phyloP scores from a whole-genome alignment of 2,113 vertebrate genomes.

The Myiagra hebetior region DNA sequence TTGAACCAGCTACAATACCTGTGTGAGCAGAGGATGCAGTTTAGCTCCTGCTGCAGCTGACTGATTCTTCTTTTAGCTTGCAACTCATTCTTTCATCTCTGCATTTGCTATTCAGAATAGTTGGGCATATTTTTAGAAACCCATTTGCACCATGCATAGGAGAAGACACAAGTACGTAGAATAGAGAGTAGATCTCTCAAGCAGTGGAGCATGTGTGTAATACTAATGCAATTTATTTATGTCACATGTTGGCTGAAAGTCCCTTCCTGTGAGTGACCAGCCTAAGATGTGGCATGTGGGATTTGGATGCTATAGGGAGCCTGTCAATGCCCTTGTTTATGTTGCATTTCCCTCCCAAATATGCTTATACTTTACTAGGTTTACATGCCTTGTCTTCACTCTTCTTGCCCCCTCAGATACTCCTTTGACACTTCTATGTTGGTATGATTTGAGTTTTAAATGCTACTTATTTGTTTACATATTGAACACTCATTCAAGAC shows the following conservation, averaged over 20 bases:
- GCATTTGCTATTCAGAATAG: neutral
- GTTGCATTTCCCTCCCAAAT: constrained; percentile 45
- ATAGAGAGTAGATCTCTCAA: neutral
- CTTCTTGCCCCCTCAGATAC: neutral
- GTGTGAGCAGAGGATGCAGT: neutral
- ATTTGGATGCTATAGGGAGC: neutral
- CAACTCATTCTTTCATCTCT: neutral
- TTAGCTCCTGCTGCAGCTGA: neutral
- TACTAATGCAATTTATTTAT: neutral
- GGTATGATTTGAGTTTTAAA: constrained; percentile 54
- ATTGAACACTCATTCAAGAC: constrained; percentile 74
- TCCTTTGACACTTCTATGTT: neutral
- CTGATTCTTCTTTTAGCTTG: neutral
- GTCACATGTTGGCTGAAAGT: neutral
- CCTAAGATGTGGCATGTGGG: neutral
- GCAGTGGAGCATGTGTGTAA: neutral
- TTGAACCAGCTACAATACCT: neutral
- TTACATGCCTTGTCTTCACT: constrained; percentile 18
- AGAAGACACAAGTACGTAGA: neutral
- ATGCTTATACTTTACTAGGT: neutral
- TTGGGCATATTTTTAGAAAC: neutral
- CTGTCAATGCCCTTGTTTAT: constrained; percentile 55
- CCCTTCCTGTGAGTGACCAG: neutral
- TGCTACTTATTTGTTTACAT: constrained; percentile 67
- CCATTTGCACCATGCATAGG: neutral